phyloP scores from a whole-genome alignment of 2,797 vertebrate species.

The Knipowitschia caucasica region DNA sequence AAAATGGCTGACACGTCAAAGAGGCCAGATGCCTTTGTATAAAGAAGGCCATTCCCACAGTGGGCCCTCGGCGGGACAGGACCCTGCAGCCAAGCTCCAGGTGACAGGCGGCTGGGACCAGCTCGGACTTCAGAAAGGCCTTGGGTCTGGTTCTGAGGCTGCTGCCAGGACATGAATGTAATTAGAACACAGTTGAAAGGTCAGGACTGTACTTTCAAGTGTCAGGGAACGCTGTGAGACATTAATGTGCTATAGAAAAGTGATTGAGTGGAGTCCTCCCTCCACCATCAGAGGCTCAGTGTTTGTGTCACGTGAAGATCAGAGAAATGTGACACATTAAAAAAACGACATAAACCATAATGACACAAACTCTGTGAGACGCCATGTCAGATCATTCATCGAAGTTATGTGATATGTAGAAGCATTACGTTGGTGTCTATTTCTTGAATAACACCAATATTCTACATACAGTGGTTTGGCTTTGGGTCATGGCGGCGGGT shows the following conservation, averaged over 20 bases:
- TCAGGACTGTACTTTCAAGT: conserved; percentile 69
- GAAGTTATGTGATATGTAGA: not conserved
- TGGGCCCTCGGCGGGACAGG: conserved; percentile 55
- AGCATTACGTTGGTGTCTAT: not conserved
- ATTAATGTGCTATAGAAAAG: conserved; percentile 64
- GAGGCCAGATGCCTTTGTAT: conserved; percentile 65
- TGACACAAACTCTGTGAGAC: not conserved
- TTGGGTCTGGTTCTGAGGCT: conserved; percentile 68
- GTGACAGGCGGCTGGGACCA: conserved; percentile 72
- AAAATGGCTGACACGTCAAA: conserved; percentile 71
- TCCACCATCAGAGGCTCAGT: conserved; percentile 20
- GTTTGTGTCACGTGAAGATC: not conserved
- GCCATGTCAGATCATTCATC: no score
- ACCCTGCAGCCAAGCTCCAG: conserved; percentile 71
- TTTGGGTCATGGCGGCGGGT: conserved; percentile 27
- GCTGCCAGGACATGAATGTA: conserved; percentile 75
- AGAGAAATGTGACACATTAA: not conserved
- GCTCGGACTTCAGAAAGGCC: conserved; percentile 73
- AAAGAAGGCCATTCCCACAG: conserved; percentile 61
- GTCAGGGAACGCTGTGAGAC: conserved; percentile 65
- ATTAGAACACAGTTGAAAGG: conserved; percentile 79
- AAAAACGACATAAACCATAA: no score
- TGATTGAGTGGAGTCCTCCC: conserved; percentile 60
- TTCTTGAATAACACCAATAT: conserved; percentile 58
- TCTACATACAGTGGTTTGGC: conserved; percentile 51